Base-by-base conservation (phyloP, 2,797 vertebrate species). In the Onychomys leucogaster region DNA sequence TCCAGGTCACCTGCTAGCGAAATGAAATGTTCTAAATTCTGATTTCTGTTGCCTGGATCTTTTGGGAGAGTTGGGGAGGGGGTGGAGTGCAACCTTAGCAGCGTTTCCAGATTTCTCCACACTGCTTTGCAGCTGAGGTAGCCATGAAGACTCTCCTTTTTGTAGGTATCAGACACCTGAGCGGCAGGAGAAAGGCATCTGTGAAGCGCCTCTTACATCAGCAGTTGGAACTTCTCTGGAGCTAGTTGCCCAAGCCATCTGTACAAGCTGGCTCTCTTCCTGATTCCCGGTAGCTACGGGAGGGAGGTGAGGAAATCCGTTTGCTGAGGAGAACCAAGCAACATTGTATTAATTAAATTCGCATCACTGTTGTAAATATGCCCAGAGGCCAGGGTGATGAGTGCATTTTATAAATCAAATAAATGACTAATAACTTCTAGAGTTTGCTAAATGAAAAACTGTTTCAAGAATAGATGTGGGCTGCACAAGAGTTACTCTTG, bases 311-410 rank as follows among this genome's bases (percentile, higher is more conserved):
- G 52, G 82, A 94, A 97, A 95, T 77, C 82, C 67, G 23, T 76
- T 90, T 77, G 69, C 94, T 27, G 29, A 52, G 76, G 27, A 89
- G 23, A 94, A 89, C 71, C 89, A 89, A 88, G 71, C 92, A 97
- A 96, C 94, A 37, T 46, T 97, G 78, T 81, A 96, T 76, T 97
- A 97, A 97, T 97, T 97, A 97, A 97, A 92, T 95, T 91, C 94
- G 76, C 82, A 97, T 97, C 94, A 81, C 41, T 91, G 52, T 59
- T 96, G 76, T 95, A 96, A 97, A 97, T 96, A 95, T 5, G 12
- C 65, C 91, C 67, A 82, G 89, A 81, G 95, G 89, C 95, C 78
- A 89, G 91, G 86, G 95, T 78, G 97, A 96, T 93, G 95, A 97
- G 94, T 97, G 49, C 61, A 89, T 97, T 96, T 97, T 89, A 97